Evolutionary conservation across 2,797 vertebrate species (phyloP), one percentile per base, ranked within the genome.

Genomic region (Sciurus vulgaris): DNA sequence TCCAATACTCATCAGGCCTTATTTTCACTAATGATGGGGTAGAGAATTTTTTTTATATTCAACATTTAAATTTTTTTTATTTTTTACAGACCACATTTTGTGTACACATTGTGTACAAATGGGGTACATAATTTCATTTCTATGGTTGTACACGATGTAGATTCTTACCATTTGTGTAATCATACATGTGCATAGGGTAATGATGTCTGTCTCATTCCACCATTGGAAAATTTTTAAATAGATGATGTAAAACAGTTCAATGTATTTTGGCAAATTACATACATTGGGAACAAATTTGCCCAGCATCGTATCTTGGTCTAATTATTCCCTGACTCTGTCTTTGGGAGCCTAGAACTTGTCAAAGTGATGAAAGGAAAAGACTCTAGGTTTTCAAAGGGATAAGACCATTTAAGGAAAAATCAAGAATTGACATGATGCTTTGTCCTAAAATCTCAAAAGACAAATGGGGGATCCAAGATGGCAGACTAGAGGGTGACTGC

Each of bases 171-270:
- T 38, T 38, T 38, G 38, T 38, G 38, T 38, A 38, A 38, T 38
- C 38, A 38, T 38, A 38, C 38, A 38, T 38, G 38, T 38, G 38
- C 38, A 38, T 38, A 38, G 38, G 38, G 38, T 38, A 38, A 38
- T 38, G 38, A 38, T 38, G 38, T 38, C 38, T 38, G 38, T 38
- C 38, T 3, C 38, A 38, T 38, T 38, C 38, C 38, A 38, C 38
- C 38, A 38, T 38, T 38, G 38, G 38, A 38, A 38, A 38, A 38
- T 38, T 90, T 96, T 88, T 54, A 61, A 92, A 65, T 74, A 28
- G 41, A 22, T 76, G 72, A 44, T 65, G 28, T 81, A 79, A 95
- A 72, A 94, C 89, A 95, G 89, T 93, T 77, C 86, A 96, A 38
- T 38, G 38, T 38, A 38, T 97, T 95, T 95, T 94, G 79, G 89